Evolutionary conservation across 2,113 vertebrate species (phyloP), one percentile per base, ranked within the genome.

Genomic region (Eulacestoma nigropectus): DNA sequence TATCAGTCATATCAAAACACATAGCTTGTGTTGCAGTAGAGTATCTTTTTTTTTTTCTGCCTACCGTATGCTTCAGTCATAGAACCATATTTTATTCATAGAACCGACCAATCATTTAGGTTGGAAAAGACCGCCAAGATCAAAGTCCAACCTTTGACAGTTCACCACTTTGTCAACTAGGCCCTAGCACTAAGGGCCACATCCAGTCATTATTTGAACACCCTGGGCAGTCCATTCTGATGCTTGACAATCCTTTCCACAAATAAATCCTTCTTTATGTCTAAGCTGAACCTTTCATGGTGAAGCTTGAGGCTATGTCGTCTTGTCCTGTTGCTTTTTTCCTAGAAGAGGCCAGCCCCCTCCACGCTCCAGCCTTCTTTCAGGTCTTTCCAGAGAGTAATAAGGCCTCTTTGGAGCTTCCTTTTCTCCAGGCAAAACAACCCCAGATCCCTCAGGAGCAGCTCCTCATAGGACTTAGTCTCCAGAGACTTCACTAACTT

Each of bases 331-430:
- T n/a, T 21, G 8, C 11, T 41, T 25, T 13, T 18, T 67, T 11
- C 46, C 20, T 30, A 7, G 29, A 33, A 29, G 8, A 25, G 16
- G 39, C 29, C 6, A 21, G 17, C 0, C 1, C 5, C 3, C 8
- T 46, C 10, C 16, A 17, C 8, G 26, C 14, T 47, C 49, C 1
- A 1, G 1, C 18, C 30, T 53, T 39, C 29, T 76, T 55, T 76
- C 16, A 41, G 9, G 14, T 13, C 21, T 11, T 20, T 44, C 11
- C 7, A 27, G n/a, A n/a, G 39, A 47, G 9, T 18, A 21, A 41
- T 41, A 41, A 68, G 6, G 4, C 26, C 8, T 32, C 41, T 26
- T 41, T n/a, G 8, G n/a, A 76, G 3, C 26, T 26, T 62, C 35
- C 8, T 62, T 60, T 69, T 27, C 26, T 35, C 8, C 55, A 13